These are phyloP conservation scores for Xiphophorus hellerii DNA, from an alignment of 2,113 vertebrate species.

Conservation along the genomic window DNA sequence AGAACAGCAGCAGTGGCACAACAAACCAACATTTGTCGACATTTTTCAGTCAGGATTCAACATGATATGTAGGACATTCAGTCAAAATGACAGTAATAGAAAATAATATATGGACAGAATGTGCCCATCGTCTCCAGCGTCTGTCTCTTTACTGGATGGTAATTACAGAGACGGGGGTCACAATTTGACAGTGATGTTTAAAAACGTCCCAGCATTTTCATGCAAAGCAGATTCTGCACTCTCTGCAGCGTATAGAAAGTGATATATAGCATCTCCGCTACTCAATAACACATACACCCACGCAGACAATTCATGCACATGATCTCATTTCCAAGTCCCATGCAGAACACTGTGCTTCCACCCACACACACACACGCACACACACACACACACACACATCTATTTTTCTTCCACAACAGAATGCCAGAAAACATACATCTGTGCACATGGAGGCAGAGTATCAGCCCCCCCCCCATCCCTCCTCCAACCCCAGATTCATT, in stretches of 20 bases:
- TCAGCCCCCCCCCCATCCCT: conserved; percentile 35
- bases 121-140: conserved; percentile 15
- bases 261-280: conserved; percentile 24
- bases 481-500: conserved; percentile 28
- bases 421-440: conserved; percentile 42
- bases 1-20: not conserved
- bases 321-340: conserved; percentile 42
- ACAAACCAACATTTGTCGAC: conserved; percentile 8
- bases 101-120: conserved; percentile 3
- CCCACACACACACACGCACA: conserved; percentile 32
- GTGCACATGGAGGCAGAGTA: conserved; percentile 38
- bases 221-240: not conserved
- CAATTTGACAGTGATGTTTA: not conserved
- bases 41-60: conserved; percentile 1
- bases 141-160: conserved; percentile 4
- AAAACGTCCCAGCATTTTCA: not conserved
- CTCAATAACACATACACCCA: conserved; percentile 32
- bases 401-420: conserved; percentile 40
- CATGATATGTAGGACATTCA: conserved; percentile 14
- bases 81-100: conserved; percentile 10
- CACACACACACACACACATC: conserved; percentile 20
- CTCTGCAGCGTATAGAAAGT: conserved; percentile 27
- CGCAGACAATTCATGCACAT: conserved; percentile 24
- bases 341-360: conserved; percentile 38
- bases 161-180: conserved; percentile 10